A percentile compares a stretch with the other conserved stretches of the same genome.
phyloP scores from a whole-genome alignment of 92 coral and sea anemone genomes.

The Epizoanthus fatuus region DNA sequence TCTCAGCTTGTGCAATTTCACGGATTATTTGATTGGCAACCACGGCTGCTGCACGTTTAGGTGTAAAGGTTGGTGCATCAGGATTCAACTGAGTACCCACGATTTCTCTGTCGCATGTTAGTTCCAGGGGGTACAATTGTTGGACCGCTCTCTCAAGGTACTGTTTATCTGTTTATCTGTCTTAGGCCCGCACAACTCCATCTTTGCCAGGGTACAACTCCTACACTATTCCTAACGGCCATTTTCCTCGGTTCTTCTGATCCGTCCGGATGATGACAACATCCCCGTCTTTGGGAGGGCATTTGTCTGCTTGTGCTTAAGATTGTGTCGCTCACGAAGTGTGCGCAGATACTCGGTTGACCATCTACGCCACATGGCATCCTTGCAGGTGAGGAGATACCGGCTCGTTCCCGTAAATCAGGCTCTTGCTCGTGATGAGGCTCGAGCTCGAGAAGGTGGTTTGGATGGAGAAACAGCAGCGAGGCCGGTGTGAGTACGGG shows the following conservation, averaged over 20 bases:
- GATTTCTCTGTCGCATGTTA: background rate
- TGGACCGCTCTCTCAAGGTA: conserved; percentile 9
- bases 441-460: background rate
- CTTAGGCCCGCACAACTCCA: conserved; percentile 24
- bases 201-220: background rate
- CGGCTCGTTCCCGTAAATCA: background rate
- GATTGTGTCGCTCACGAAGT: background rate
- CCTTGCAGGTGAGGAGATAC: background rate
- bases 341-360: too few species aligned
- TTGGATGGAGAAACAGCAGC: conserved; percentile 2
- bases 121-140: background rate
- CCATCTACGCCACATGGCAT: conserved; percentile 14
- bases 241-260: conserved; percentile 7
- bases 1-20: conserved; percentile 1
- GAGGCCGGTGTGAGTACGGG: conserved; percentile 1
- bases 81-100: background rate
- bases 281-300: background rate
- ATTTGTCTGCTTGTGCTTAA: too few species aligned
- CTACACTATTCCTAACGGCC: conserved; percentile 12
- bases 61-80: background rate
- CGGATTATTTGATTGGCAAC: conserved; percentile 4
- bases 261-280: conserved; percentile 11
- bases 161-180: background rate
- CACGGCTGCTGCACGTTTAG: conserved; percentile 26
- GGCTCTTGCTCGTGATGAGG: background rate